Percentiles rank a stretch among this genome's conserved stretches.
Evolutionary conservation across 2,888 invertebrate species (phyloP).

Genomic region (Palloptera scutellata): DNA sequence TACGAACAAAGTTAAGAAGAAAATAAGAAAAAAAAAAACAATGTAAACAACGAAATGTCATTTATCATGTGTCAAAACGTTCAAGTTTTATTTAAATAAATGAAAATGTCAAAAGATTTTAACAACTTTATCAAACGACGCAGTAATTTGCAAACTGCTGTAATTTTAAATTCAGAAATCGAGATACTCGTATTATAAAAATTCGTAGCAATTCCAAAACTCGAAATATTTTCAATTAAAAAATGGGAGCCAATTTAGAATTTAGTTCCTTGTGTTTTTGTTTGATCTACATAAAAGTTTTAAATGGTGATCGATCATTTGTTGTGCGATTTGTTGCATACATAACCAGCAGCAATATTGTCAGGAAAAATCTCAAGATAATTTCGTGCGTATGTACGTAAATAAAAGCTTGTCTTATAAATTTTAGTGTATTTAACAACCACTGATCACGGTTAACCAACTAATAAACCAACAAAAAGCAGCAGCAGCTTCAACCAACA

Average conservation of each 20-base stretch:
- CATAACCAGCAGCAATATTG: too few species aligned
- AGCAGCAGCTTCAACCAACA: too few species aligned
- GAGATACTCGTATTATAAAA: neutral
- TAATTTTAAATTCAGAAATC: neutral
- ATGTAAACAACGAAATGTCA: slow-evolving; percentile 9
- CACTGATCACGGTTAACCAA: too few species aligned
- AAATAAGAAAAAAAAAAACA: neutral
- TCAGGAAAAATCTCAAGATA: too few species aligned
- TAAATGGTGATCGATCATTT: neutral
- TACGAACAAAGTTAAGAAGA: neutral
- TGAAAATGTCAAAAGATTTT: slow-evolving; percentile 32
- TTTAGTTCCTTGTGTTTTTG: neutral
- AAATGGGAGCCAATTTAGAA: neutral
- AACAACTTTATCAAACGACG: slow-evolving; percentile 25
- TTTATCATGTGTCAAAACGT: slow-evolving; percentile 15
- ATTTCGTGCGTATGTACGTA: too few species aligned
- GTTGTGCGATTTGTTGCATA: neutral
- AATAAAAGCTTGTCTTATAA: too few species aligned
- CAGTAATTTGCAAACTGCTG: slow-evolving; percentile 12
- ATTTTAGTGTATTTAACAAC: too few species aligned
- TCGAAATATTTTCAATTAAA: neutral
- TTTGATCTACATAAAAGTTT: neutral
- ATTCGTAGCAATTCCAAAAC: neutral
- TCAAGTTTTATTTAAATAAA: slow-evolving; percentile 18
- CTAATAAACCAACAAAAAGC: too few species aligned